Evolutionary conservation across 2,797 vertebrate species (phyloP), one percentile per base, ranked within the genome.

Genomic region (Philypnodon macrostomus): DNA sequence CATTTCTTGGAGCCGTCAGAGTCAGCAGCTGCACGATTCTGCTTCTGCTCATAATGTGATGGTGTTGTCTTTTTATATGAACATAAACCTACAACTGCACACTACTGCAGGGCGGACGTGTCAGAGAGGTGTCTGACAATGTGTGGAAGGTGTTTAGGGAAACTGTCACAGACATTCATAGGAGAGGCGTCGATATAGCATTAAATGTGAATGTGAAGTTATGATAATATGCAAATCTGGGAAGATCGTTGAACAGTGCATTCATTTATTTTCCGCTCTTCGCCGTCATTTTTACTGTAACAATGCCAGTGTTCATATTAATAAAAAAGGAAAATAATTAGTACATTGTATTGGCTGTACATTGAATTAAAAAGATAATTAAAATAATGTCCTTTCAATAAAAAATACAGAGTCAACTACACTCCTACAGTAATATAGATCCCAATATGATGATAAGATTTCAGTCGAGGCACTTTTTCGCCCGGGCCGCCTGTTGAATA

Each of bases 1-100:
- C 59, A 58, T 77, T 75, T 66, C 78, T 80, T 70, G 39, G 55
- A 72, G 62, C 72, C 64, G 56, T 67, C 70, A 46, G 41, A 44
- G 71, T 69, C 73, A 44, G 67, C 67, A 80, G 73, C 77, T 79
- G 77, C 70, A 68, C 27, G 15, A 10, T 67, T 41, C 55, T 27
- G 36, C 27, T 42, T 47, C 51, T 45, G 53, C 37, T 53, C 45
- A 47, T 34, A 34, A 47, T 12, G 45, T 10, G 45, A 30, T 32
- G 30, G 10, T 34, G 45, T 47, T 47, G 34, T 34, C 18, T 24
- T 26, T 58, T 61, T 60, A 30, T 24, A 36, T 6, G 1, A 32
- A 64, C 44, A 41, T 60, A 62, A 66, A 70, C 23, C 56, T 33
- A 38, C 39, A 58, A 70, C 35, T 42, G 36, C 47, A 35, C 47